Conservation (phyloP, 2,888 invertebrate species). For the Gnatocerus cornutus region DNA sequence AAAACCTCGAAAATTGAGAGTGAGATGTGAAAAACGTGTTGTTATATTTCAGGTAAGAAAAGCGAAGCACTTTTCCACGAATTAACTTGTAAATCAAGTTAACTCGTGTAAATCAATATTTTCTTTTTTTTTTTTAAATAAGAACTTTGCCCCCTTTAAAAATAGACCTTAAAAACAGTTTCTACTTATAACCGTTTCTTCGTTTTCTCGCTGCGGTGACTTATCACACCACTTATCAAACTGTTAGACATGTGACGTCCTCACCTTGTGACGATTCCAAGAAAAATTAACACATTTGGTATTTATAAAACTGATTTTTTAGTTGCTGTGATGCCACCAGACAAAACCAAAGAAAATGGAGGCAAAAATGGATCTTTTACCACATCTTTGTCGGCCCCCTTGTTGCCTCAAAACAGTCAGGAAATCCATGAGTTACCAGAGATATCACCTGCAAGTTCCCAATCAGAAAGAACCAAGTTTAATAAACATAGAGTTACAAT, state of each 20-base stretch:
- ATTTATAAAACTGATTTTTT: neutral
- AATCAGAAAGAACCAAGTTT: constrained; percentile 8
- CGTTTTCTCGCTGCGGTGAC: no score
- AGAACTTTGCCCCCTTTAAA: no score
- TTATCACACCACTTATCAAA: no score
- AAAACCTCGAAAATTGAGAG: no score
- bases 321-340: constrained; percentile 31
- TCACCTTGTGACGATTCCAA: neutral
- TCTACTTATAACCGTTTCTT: no score
- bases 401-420: neutral
- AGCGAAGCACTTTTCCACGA: no score
- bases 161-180: no score
- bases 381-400: constrained; percentile 28
- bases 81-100: no score
- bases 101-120: no score
- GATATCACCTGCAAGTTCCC: neutral
- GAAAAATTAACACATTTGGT: neutral
- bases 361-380: constrained; percentile 5
- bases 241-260: neutral
- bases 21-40: no score
- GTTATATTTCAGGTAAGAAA: no score
- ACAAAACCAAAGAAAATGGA: constrained; percentile 33
- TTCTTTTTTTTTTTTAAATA: no score
- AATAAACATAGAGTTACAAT: constrained; percentile 10
- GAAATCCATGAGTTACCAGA: constrained; percentile 3